A percentile compares a stretch with the other conserved stretches of the same genome.
These are phyloP conservation scores for Sesia apiformis DNA, from an alignment of 2,888 invertebrate genomes.

Conservation along the genomic window DNA sequence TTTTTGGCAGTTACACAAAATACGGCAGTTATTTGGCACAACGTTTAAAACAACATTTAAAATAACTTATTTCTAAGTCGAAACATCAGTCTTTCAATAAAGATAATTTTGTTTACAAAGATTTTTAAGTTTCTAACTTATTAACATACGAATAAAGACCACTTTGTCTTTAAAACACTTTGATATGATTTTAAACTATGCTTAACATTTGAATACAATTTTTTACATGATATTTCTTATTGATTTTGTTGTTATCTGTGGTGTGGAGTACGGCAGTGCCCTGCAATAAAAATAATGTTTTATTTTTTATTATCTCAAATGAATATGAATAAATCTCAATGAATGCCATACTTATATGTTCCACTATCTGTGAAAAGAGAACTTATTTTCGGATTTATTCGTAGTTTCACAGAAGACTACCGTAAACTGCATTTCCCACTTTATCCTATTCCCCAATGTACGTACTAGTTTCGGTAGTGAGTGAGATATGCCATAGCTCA, in stretches of 20 bases:
- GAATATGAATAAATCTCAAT: too few species aligned
- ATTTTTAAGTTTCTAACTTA: conserved; percentile 2
- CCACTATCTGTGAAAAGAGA: too few species aligned
- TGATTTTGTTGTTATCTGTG: conserved; percentile 50
- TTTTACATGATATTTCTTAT: neutral
- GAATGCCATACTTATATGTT: too few species aligned
- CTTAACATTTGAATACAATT: neutral
- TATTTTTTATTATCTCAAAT: neutral
- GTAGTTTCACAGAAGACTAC: too few species aligned
- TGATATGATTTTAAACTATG: conserved; percentile 2
- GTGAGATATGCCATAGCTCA: too few species aligned
- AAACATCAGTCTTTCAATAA: conserved; percentile 46
- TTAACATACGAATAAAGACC: neutral
- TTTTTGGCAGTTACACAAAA: neutral
- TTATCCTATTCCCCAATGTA: too few species aligned
- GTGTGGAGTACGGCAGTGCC: conserved; percentile 63
- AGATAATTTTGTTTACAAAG: conserved; percentile 11
- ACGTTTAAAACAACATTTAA: neutral
- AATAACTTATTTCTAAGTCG: conserved; percentile 11
- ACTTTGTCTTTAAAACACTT: conserved; percentile 12
- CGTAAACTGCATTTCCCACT: too few species aligned
- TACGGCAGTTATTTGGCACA: neutral
- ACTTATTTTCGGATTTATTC: too few species aligned
- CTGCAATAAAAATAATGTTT: conserved; percentile 34
- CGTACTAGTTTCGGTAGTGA: too few species aligned